phyloP scores from a whole-genome alignment of 2,888 invertebrate genomes.

The Fragum fragum region DNA sequence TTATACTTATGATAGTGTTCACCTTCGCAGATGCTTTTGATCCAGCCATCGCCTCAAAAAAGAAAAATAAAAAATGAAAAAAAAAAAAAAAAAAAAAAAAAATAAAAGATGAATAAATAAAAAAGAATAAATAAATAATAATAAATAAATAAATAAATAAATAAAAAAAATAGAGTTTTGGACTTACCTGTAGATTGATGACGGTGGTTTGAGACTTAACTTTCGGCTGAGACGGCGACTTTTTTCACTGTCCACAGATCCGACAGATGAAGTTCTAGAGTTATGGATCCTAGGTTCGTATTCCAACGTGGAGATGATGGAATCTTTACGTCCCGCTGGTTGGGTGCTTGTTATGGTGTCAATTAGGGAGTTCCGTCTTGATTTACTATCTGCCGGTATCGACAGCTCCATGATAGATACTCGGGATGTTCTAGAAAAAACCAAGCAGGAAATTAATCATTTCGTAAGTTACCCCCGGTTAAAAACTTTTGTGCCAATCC shows the following conservation, averaged over 20 bases:
- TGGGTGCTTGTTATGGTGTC: slow-evolving; percentile 16
- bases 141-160: no score
- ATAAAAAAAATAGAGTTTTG: no score
- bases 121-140: no score
- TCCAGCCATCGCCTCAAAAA: no score
- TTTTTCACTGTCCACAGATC: slow-evolving; percentile 8
- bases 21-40: no score
- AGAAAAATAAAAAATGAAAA: no score
- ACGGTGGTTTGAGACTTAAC: slow-evolving; percentile 52
- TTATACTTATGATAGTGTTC: no score
- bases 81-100: no score
- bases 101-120: no score
- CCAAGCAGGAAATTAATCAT: no score
- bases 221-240: slow-evolving; percentile 43
- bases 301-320: slow-evolving; percentile 28
- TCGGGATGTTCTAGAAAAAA: neutral
- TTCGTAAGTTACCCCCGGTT: neutral
- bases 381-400: neutral
- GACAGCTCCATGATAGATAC: neutral
- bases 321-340: slow-evolving; percentile 44
- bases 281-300: neutral
- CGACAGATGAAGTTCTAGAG: neutral
- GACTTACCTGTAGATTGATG: slow-evolving; percentile 40
- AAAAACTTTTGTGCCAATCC: neutral
- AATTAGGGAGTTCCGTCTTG: slow-evolving; percentile 39